phyloP scores from a whole-genome alignment of 2,797 vertebrate genomes.

The Syncerus caffer region DNA sequence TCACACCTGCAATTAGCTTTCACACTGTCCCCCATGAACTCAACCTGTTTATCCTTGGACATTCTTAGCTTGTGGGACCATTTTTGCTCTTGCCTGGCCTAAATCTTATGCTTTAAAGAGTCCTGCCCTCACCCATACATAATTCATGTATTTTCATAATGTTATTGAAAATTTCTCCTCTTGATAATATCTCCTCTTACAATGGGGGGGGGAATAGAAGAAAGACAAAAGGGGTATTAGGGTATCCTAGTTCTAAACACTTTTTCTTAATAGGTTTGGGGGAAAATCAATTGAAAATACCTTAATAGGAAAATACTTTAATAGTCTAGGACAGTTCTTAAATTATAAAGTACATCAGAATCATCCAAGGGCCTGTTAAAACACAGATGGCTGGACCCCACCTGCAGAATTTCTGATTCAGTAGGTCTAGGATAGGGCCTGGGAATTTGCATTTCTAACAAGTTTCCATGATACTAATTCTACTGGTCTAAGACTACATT shows the following conservation, averaged over 20 bases:
- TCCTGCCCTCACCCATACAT: neutral
- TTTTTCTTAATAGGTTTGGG: neutral
- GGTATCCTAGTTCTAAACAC: neutral
- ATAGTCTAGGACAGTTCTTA: neutral
- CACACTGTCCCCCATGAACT: neutral
- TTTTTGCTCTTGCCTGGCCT: neutral
- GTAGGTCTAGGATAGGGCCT: neutral
- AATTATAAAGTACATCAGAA: neutral
- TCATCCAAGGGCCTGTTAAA: neutral
- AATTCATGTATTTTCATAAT: slow-evolving; percentile 1
- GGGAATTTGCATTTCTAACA: neutral
- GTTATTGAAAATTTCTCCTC: neutral
- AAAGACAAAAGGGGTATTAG: neutral
- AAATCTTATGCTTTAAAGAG: neutral
- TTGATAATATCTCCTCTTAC: neutral
- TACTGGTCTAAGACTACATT: neutral
- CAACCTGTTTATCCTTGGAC: neutral
- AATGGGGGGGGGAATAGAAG: neutral
- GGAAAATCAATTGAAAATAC: slow-evolving; percentile 19
- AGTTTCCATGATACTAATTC: neutral
- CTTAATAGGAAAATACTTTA: neutral
- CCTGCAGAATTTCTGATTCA: neutral
- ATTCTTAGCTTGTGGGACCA: neutral
- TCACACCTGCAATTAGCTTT: neutral
- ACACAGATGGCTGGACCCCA: neutral